phyloP scores from a whole-genome alignment of 2,113 vertebrate genomes.

The Crotophaga sulcirostris region DNA sequence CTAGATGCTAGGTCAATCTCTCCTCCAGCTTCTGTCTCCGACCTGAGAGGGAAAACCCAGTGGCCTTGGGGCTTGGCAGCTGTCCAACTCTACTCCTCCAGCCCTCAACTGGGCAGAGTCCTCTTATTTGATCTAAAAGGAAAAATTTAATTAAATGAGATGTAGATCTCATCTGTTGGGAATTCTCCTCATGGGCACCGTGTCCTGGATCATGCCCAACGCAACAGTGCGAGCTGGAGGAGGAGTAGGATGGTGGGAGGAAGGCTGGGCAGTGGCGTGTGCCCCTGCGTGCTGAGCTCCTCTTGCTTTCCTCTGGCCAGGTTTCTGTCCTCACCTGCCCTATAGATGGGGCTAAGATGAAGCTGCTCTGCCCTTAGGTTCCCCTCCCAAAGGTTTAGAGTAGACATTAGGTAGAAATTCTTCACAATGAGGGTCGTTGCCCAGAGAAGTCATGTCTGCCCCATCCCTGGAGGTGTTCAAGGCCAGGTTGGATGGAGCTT shows the following conservation, averaged over 20 bases:
- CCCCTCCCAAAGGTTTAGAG: not conserved
- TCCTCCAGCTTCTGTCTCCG: not conserved
- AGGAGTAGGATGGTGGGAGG: not conserved
- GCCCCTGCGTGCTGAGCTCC: not conserved
- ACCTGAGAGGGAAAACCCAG: not conserved
- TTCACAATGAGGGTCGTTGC: no score
- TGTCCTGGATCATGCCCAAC: not conserved
- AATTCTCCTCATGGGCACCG: not conserved
- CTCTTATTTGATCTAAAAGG: not conserved
- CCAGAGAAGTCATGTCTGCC: no score
- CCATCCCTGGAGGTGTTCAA: no score
- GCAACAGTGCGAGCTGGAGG: not conserved
- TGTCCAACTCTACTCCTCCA: not conserved
- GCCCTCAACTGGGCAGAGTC: not conserved
- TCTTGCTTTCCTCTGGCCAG: not conserved
- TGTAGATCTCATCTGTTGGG: not conserved
- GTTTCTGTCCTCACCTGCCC: not conserved
- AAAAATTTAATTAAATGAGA: not conserved
- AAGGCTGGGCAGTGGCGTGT: not conserved
- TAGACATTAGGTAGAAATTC: no score
- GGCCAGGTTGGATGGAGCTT: no score
- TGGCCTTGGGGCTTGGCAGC: rapidly evolving
- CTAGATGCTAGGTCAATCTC: not conserved
- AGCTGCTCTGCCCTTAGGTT: not conserved
- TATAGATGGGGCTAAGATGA: not conserved